phyloP scores from a whole-genome alignment of 2,113 vertebrate genomes.

The Ceyx margarethae region DNA sequence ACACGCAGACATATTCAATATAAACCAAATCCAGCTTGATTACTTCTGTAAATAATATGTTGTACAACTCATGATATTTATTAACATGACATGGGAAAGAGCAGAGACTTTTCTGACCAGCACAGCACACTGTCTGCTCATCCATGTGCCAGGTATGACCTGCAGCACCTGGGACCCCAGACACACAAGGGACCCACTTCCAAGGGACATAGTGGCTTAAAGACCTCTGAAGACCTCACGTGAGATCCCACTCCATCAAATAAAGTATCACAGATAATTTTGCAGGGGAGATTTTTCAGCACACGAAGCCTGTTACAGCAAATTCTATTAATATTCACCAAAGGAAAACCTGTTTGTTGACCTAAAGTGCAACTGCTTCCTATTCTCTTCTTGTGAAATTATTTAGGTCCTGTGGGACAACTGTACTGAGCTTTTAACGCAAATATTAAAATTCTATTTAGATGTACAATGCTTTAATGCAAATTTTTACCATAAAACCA shows the following conservation, averaged over 20 bases:
- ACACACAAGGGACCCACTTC: neutral
- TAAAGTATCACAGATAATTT: too few species aligned
- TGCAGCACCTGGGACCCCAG: neutral
- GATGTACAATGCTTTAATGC: constrained; percentile 96
- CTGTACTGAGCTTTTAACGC: constrained; percentile 67
- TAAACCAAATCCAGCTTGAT: neutral
- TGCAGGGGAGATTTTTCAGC: constrained; percentile 14
- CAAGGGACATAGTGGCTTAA: neutral
- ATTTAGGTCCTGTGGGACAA: constrained; percentile 69
- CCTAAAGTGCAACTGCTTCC: constrained; percentile 24
- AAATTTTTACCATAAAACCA: constrained; percentile 99
- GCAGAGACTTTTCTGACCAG: neutral
- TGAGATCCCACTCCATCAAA: neutral
- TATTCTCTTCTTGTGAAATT: constrained; percentile 68
- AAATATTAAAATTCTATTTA: constrained; percentile 88
- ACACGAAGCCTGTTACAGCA: neutral
- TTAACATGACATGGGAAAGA: neutral
- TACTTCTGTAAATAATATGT: neutral
- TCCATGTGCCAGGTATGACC: neutral
- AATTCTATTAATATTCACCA: constrained; percentile 65
- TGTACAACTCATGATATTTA: neutral
- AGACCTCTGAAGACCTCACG: neutral
- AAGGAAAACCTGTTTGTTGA: constrained; percentile 68
- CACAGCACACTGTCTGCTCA: neutral
- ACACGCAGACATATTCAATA: neutral